phyloP scores from a whole-genome alignment of 2,797 vertebrate species.

The Labroides dimidiatus region DNA sequence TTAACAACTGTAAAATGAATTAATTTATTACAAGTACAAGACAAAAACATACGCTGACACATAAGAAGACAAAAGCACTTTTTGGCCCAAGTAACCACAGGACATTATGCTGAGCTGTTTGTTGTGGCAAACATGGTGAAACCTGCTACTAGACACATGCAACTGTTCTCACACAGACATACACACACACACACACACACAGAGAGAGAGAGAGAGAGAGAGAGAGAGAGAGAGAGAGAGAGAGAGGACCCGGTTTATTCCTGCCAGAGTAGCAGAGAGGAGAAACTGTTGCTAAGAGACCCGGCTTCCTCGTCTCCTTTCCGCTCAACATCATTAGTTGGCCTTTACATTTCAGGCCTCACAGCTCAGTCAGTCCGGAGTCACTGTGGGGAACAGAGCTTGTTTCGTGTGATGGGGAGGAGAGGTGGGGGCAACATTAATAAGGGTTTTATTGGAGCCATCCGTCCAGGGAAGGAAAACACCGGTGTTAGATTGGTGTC shows the following conservation, averaged over 20 bases:
- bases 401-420: constrained; percentile 1
- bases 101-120: constrained; percentile 31
- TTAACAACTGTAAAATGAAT: too few relatives aligned
- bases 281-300: constrained; percentile 82
- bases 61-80: constrained; percentile 7
- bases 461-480: constrained; percentile 22
- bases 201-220: too few relatives aligned
- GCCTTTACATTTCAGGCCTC: constrained; percentile 66
- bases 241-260: constrained; percentile 43
- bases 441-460: constrained; percentile 44
- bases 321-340: constrained; percentile 71
- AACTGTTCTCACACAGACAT: constrained; percentile 18
- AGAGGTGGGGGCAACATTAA: constrained; percentile 36
- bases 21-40: too few relatives aligned
- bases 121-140: constrained; percentile 35
- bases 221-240: too few relatives aligned
- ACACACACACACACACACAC: constrained; percentile 10
- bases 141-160: constrained; percentile 29
- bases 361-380: constrained; percentile 33
- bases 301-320: constrained; percentile 54
- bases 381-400: constrained; percentile 23
- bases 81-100: constrained; percentile 14
- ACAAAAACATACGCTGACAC: background rate
- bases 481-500: constrained; percentile 10
- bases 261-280: constrained; percentile 39